A percentile compares a stretch with the other conserved stretches of the same genome.
phyloP scores from a whole-genome alignment of 1,140 invertebrate species.

The Drosophila gunungcola region DNA sequence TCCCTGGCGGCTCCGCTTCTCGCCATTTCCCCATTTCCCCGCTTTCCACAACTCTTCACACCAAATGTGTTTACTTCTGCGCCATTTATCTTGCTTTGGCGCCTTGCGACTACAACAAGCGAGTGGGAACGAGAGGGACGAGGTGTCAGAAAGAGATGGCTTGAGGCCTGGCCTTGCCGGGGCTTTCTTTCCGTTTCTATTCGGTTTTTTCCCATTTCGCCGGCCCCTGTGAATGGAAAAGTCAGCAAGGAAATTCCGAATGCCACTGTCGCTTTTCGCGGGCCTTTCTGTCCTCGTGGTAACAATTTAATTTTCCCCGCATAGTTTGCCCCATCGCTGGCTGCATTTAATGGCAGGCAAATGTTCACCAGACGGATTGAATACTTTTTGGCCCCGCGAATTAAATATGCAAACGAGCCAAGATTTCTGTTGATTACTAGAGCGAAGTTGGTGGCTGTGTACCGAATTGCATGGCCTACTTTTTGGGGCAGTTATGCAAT shows the following conservation, averaged over 20 bases:
- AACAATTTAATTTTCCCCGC: slow-evolving; percentile 49
- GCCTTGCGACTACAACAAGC: slow-evolving; percentile 65
- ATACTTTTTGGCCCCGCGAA: slow-evolving; percentile 31
- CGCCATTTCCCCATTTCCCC: slow-evolving; percentile 21
- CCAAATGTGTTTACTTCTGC: slow-evolving; percentile 77
- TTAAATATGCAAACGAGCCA: slow-evolving; percentile 49
- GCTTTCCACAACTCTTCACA: slow-evolving; percentile 60
- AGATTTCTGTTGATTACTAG: slow-evolving; percentile 39
- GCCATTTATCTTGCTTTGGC: slow-evolving; percentile 80
- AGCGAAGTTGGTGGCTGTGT: slow-evolving; percentile 20
- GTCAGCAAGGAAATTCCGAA: slow-evolving; percentile 46
- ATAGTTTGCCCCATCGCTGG: slow-evolving; percentile 32
- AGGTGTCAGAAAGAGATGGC: slow-evolving; percentile 7
- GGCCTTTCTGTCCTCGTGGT: slow-evolving; percentile 17
- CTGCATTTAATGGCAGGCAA: slow-evolving; percentile 42
- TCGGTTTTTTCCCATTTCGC: slow-evolving; percentile 16
- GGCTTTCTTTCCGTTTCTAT: slow-evolving; percentile 41
- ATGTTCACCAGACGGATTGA: slow-evolving; percentile 25
- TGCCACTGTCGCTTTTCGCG: neutral
- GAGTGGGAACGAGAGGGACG: neutral
- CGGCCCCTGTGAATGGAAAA: slow-evolving; percentile 32
- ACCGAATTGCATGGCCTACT: slow-evolving; percentile 28
- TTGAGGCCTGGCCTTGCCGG: slow-evolving; percentile 19
- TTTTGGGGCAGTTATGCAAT: slow-evolving; percentile 38
- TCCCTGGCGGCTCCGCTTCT: slow-evolving; percentile 16